Percentiles rank a stretch among this genome's conserved stretches.
phyloP scores from a whole-genome alignment of 2,797 vertebrate species.

The Esox masquinongy region DNA sequence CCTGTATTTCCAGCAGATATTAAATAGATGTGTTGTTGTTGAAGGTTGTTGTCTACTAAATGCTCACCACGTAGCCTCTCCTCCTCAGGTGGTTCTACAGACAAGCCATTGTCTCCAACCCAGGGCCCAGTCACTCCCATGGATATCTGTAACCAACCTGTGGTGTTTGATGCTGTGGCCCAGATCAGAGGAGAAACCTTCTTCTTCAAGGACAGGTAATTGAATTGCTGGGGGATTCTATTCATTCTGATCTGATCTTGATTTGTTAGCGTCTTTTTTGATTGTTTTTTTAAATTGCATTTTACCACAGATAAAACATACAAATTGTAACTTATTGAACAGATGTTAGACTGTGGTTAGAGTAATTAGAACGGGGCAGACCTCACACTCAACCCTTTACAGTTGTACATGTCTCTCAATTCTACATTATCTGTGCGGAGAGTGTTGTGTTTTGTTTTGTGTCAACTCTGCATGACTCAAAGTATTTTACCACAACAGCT shows the following conservation, averaged over 20 bases:
- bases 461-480: conserved; percentile 49
- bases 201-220: conserved; percentile 97
- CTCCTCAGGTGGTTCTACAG: conserved; percentile 76
- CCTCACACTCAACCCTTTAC: no score
- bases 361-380: conserved; percentile 14
- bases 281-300: background rate
- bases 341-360: conserved; percentile 15
- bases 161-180: conserved; percentile 89
- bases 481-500: conserved; percentile 29
- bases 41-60: background rate
- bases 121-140: conserved; percentile 90
- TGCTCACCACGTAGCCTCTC: conserved; percentile 4
- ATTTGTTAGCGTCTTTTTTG: background rate
- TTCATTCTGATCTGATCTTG: background rate
- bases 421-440: conserved; percentile 1
- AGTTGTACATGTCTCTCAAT: background rate
- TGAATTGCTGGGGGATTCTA: conserved; percentile 7
- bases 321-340: conserved; percentile 11
- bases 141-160: conserved; percentile 87
- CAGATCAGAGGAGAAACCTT: conserved; percentile 96
- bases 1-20: background rate
- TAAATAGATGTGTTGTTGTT: background rate
- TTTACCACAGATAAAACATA: background rate
- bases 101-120: conserved; percentile 82
- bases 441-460: conserved; percentile 31